These are phyloP conservation scores for Phalacrocorax brasilianus DNA, from an alignment of 2,113 vertebrate species.

Conservation along the genomic window DNA sequence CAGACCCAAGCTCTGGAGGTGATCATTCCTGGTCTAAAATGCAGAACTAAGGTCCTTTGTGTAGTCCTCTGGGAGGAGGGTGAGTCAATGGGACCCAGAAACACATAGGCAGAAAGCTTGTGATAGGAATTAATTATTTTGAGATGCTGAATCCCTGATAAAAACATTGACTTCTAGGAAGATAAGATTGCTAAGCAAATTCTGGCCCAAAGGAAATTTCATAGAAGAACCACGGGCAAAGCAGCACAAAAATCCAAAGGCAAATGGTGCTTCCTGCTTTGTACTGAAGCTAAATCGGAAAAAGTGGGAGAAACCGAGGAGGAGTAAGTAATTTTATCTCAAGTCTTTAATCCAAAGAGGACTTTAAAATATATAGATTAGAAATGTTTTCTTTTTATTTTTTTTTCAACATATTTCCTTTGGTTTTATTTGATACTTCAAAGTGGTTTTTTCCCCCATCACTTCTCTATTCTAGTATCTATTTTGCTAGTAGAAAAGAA, in stretches of 20 bases:
- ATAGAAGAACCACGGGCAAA: slow-evolving; percentile 1
- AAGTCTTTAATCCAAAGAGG: background rate
- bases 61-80: background rate
- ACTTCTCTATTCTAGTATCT: background rate
- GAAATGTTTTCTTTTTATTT: background rate
- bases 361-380: background rate
- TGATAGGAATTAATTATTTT: background rate
- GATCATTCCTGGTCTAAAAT: background rate
- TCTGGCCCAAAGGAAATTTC: slow-evolving; percentile 31
- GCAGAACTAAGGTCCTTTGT: background rate
- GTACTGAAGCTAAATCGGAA: slow-evolving; percentile 36
- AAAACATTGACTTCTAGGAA: background rate
- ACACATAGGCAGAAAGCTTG: background rate
- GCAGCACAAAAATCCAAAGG: slow-evolving; percentile 7
- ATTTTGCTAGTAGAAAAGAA: background rate
- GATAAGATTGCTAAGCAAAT: slow-evolving; percentile 29
- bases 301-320: background rate
- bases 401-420: background rate
- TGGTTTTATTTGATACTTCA: background rate
- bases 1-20: background rate
- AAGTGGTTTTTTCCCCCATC: background rate
- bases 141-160: background rate
- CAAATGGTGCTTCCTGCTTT: slow-evolving; percentile 26
- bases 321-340: background rate
- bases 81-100: background rate